phyloP scores from a whole-genome alignment of 2,113 vertebrate genomes.

The Etheostoma cragini region DNA sequence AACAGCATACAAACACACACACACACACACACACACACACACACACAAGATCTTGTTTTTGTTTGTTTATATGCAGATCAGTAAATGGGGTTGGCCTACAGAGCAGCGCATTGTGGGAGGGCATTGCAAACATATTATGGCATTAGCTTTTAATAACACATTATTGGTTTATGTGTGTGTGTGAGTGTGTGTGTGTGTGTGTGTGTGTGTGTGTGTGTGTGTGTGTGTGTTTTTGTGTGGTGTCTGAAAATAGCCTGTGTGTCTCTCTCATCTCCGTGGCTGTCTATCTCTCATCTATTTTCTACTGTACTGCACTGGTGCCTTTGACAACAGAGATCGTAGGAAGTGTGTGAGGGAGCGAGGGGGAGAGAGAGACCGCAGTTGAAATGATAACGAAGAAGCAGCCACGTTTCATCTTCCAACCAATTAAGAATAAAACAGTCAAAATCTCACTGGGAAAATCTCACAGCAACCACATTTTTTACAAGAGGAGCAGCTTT shows the following conservation, averaged over 20 bases:
- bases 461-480: conserved; percentile 34
- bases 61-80: conserved; percentile 55
- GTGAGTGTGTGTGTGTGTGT: no score
- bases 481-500: conserved; percentile 18
- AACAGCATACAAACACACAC: not conserved
- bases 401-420: conserved; percentile 25
- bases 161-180: conserved; percentile 20
- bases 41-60: conserved; percentile 17
- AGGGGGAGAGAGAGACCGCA: not conserved
- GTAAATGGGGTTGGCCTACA: conserved; percentile 34
- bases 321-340: conserved; percentile 16
- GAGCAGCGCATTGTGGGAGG: conserved; percentile 58
- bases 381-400: conserved; percentile 6
- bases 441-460: not conserved
- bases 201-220: conserved; percentile 24
- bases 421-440: conserved; percentile 47
- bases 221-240: conserved; percentile 18
- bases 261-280: conserved; percentile 23
- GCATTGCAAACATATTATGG: conserved; percentile 51
- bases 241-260: conserved; percentile 41
- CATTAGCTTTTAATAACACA: conserved; percentile 63
- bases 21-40: conserved; percentile 9
- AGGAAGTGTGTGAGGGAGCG: not conserved
- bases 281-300: conserved; percentile 39
- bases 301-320: conserved; percentile 14